phyloP scores from a whole-genome alignment of 2,113 vertebrate species.

The Melozone crissalis region DNA sequence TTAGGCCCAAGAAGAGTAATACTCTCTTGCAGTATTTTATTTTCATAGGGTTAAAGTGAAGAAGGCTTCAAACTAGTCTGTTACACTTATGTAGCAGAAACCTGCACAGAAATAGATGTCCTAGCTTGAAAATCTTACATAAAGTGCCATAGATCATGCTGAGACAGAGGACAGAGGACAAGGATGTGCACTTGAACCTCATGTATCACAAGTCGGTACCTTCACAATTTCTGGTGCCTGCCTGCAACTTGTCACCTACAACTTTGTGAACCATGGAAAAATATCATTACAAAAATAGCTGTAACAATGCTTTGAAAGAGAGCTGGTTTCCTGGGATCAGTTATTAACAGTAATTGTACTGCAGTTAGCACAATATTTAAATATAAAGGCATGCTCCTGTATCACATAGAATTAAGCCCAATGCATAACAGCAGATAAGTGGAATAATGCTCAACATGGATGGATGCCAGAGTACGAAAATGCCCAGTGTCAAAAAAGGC shows the following conservation, averaged over 20 bases:
- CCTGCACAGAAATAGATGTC: not conserved
- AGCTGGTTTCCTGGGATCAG: not conserved
- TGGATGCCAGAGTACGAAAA: not conserved
- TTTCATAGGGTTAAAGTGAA: not conserved
- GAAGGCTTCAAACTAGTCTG: not conserved
- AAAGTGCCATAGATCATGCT: not conserved
- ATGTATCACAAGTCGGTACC: rapidly evolving
- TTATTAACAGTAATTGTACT: not conserved
- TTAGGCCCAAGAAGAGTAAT: not conserved
- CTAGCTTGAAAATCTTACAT: not conserved
- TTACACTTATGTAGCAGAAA: not conserved
- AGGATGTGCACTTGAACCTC: not conserved
- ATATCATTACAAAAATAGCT: not conserved
- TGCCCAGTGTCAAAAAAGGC: not conserved
- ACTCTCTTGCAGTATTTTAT: not conserved
- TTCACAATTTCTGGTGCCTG: not conserved
- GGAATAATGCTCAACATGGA: not conserved
- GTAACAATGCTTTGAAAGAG: not conserved
- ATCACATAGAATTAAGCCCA: not conserved
- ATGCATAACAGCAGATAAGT: not conserved
- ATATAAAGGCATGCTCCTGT: not conserved
- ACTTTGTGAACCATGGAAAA: not conserved
- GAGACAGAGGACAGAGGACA: not conserved
- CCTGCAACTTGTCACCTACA: not conserved
- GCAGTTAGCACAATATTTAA: not conserved